phyloP scores from a whole-genome alignment of 2,797 vertebrate genomes.

The Fundulus diaphanus region DNA sequence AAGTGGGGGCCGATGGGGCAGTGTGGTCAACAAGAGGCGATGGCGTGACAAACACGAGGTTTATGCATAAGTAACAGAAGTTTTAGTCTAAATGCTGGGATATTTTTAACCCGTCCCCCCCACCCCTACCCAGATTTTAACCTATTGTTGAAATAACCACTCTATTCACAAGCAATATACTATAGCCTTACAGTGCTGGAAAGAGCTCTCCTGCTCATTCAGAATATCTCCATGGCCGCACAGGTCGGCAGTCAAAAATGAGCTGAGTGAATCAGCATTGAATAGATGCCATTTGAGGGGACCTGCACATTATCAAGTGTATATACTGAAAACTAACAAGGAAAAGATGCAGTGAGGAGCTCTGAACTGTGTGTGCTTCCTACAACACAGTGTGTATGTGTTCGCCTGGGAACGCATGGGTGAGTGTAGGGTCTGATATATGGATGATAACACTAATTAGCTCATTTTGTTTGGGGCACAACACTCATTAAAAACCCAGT shows the following conservation, averaged over 20 bases:
- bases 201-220: constrained; percentile 5
- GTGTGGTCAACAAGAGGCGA: constrained; percentile 75
- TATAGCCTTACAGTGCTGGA: constrained; percentile 47
- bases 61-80: constrained; percentile 77
- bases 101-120: constrained; percentile 58
- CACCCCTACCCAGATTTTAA: constrained; percentile 70
- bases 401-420: constrained; percentile 57
- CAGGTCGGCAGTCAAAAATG: constrained; percentile 31
- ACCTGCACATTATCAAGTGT: neutral
- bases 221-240: neutral
- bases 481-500: constrained; percentile 88
- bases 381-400: constrained; percentile 59
- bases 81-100: constrained; percentile 70
- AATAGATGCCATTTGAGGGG: constrained; percentile 2
- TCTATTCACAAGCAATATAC: constrained; percentile 68
- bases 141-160: constrained; percentile 76
- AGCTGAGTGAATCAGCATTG: constrained; percentile 15
- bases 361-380: constrained; percentile 32
- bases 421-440: constrained; percentile 84
- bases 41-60: constrained; percentile 80
- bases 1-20: constrained; percentile 75
- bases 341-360: constrained; percentile 22
- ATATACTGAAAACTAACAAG: constrained; percentile 9
- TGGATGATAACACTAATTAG: constrained; percentile 89
- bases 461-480: constrained; percentile 88